Evolutionary conservation across 1,140 invertebrate genomes (phyloP), one percentile per base, ranked within the genome.

Genomic region (Nylanderia fulva): DNA sequence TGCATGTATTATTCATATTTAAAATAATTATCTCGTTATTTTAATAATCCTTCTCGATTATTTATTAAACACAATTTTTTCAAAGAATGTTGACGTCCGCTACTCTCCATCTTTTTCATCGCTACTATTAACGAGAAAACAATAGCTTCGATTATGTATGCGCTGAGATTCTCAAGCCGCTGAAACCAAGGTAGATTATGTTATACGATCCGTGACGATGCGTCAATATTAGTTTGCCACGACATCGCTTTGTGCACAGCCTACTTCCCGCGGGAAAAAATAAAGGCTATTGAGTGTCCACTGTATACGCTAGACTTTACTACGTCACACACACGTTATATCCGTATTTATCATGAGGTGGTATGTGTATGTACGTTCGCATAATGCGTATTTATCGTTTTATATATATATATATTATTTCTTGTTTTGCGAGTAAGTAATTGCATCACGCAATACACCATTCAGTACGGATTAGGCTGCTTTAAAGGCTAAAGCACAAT

Each of bases 231-330:
- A 82, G 77, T 82, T 82, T 27, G 2, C 39, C 24, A 27, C 63
- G 48, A 71, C 52, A 36, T 27, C 69, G 66, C 77, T 82, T 72
- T 82, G 33, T 82, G 54, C 54, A 82, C 52, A 82, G 66, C 77
- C 66, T 82, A 82, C 77, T 82, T 82, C 36, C 77, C 36, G 54
- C 66, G n/a, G 36, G 66, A 71, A 82, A 82, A 39, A 82, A 72
- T 60, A 71, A 72, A 82, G 66, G 66, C 64, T 82, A 82, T 82
- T 82, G 77, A 82, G 36, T 82, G 58, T 82, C 66, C n/a, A 36
- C 24, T 66, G 29, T 27, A n/a, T n/a, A 15, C 42, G 52, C 52
- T 52, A 42, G 15, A 48, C 15, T 48, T 21, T 54, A 29, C n/a
- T 33, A 54, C 21, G 39, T 13, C 42, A 21, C 27, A 48, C 11